Evolutionary conservation across 2,888 invertebrate genomes (phyloP), one percentile per base, ranked within the genome.

Genomic region (Stenurella melanura): DNA sequence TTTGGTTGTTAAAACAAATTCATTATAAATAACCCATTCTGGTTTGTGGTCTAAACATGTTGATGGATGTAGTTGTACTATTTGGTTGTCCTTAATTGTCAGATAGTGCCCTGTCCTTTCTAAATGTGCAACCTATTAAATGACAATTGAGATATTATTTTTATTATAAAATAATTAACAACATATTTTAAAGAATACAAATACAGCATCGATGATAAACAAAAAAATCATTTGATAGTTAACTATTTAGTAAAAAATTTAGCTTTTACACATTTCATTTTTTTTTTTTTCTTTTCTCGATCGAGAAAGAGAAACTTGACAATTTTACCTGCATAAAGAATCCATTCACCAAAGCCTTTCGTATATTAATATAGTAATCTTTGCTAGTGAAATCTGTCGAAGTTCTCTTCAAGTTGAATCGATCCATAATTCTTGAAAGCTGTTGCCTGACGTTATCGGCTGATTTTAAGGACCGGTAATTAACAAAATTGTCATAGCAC

Each of bases 1-100:
- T 91, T 99, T 99, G 77, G 99, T 98, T 79, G 99, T 99, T 83
- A 99, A 92, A 66, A 99, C 99, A 88, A 99, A 99, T 91, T 99
- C 99, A 90, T 99, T 99, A 91, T 99, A 99, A 77, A 99, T 95
- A 57, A 99, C 99, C 99, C 99, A 99, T 90, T 99, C 99, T 0
- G 99, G 99, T 89, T 99, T 99, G 91, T 99, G 99, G 91, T 99
- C 99, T 75, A 99, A 93, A 88, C 98, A 99, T 10, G 99, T 99
- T 82, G 98, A 98, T 0, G 99, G 99, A 91, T 99, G 99, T 58
- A 99, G 92, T 89, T 99, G 99, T 0, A 99, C 99, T 79, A 97
- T 95, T 91, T 99, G 99, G 91, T 99, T 99, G 91, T 99, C 99
- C 89, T 99, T 99, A 81, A 99, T 98, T 2, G 99, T 99, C 81